Base-by-base conservation (phyloP, 2,113 vertebrate genomes). In the Nansenia antarctica region DNA sequence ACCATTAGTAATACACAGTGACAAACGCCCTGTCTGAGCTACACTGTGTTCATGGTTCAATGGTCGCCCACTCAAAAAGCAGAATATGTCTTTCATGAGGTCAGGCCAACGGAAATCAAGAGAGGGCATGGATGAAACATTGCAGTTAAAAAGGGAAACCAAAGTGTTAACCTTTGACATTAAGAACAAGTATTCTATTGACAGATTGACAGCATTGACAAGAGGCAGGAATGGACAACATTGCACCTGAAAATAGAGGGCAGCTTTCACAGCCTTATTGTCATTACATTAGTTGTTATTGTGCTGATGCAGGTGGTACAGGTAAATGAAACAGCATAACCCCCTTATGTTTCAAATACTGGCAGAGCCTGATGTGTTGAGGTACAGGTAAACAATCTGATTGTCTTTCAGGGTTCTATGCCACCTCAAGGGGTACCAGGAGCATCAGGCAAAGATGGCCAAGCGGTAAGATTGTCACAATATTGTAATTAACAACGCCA, bases 371-470 rank as follows among this genome's bases (percentile, higher is more conserved):
- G 26, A 55, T 55, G 26, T 55, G 2, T 29, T 26, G 22, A 55
- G 53, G 26, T 12, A 57, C 5, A 57, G 5, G 54, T 29, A 30
- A 22, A 12, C 4, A 27, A 57, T 61, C 47, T 31, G 54, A 2
- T 18, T 22, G 47, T 65, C 0, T 84, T 85, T 63, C 78, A 99
- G 96, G 97, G 96, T 67, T 89, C 93, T 69, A 77, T 67, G n/a
- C 96, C 96, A 54, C 84, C 82, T 58, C 90, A 88, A 73, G 97
- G 97, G 76, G 87, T 88, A 30, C 84, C 86, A 85, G 97, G 97
- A 35, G 79, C 85, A 30, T 85, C 89, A 31, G 97, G 97, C 82
- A 88, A 93, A 88, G 89, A 92, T 79, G 97, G 96, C 15, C 92
- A 92, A 91, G 85, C 88, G 93, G 97, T 88, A 92, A 88, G 91